These are phyloP conservation scores for Nothoprocta pentlandii DNA, from an alignment of 2,113 vertebrate species.

Conservation along the genomic window DNA sequence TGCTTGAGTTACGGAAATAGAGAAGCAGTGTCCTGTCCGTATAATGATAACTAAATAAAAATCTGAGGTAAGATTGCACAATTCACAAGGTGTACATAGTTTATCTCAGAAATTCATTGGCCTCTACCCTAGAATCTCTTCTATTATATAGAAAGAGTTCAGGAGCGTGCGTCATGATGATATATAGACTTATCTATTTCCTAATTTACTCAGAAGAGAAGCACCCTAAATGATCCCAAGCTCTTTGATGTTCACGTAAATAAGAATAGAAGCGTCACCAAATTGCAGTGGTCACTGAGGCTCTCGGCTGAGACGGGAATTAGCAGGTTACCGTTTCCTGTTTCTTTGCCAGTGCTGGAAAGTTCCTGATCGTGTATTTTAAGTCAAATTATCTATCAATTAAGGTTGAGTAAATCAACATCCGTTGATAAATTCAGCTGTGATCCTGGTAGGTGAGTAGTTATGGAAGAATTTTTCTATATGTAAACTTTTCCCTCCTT, in stretches of 20 bases:
- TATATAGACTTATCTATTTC: not conserved
- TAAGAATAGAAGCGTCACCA: not conserved
- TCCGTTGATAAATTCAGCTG: not conserved
- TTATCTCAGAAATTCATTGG: not conserved
- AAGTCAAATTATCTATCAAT: slow-evolving; percentile 2
- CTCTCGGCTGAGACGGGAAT: not conserved
- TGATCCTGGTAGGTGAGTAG: not conserved
- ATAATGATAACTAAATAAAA: not conserved
- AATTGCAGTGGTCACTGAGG: not conserved
- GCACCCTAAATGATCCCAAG: not conserved
- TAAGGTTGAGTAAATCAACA: not conserved
- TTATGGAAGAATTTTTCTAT: not conserved
- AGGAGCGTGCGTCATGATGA: not conserved
- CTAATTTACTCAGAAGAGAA: not conserved
- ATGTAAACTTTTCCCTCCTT: not conserved
- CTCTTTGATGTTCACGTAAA: not conserved
- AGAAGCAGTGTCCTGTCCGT: not conserved
- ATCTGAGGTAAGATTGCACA: not conserved
- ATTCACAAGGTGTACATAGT: not conserved
- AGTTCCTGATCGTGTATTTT: not conserved
- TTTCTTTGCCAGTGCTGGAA: not conserved
- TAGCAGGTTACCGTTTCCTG: not conserved
- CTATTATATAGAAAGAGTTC: not conserved
- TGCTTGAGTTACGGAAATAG: not conserved
- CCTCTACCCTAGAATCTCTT: not conserved